phyloP scores from a whole-genome alignment of 2,113 vertebrate species.

The Thermophis baileyi region DNA sequence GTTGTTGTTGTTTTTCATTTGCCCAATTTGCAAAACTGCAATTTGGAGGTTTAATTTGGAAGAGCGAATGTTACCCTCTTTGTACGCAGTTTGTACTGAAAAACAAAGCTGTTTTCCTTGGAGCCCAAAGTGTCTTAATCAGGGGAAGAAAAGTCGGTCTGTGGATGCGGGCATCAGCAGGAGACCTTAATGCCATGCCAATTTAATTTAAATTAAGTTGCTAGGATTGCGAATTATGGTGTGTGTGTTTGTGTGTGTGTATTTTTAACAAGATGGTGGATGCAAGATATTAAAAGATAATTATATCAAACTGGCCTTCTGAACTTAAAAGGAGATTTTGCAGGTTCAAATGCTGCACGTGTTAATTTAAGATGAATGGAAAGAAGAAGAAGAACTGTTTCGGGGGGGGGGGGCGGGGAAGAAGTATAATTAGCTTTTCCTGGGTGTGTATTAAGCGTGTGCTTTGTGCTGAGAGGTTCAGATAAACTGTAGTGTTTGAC shows the following conservation, averaged over 20 bases:
- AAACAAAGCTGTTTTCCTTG: neutral
- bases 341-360: neutral
- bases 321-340: neutral
- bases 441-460: neutral
- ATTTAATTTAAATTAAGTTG: constrained; percentile 9
- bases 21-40: neutral
- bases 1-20: fast-evolving
- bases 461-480: neutral
- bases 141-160: neutral
- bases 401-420: neutral
- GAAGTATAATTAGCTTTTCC: neutral
- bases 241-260: too few relatives aligned
- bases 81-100: neutral
- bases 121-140: neutral
- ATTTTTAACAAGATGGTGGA: neutral
- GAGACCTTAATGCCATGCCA: neutral
- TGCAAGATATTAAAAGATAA: constrained; percentile 23
- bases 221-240: neutral
- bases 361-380: constrained; percentile 9
- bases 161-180: neutral
- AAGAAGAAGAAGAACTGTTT: neutral
- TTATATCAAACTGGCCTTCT: constrained; percentile 8
- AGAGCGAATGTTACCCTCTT: neutral
- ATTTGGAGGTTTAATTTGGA: neutral
- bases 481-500: neutral